These are phyloP conservation scores for Chrosomus eos DNA, from an alignment of 2,797 vertebrate species.

Conservation along the genomic window DNA sequence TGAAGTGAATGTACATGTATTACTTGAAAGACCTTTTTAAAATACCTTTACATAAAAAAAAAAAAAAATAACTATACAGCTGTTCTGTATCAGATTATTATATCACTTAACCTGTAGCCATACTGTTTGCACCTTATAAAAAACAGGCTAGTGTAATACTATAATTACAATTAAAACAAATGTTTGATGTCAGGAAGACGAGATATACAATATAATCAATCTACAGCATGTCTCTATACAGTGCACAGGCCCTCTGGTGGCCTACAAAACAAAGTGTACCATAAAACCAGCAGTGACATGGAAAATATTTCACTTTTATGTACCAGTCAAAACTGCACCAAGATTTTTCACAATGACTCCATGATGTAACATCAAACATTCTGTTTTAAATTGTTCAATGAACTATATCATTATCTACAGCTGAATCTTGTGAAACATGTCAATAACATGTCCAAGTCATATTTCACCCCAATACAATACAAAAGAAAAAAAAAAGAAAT, in stretches of 20 bases:
- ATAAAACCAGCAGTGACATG: slow-evolving; percentile 61
- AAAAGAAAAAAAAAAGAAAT: not conserved
- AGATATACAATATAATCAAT: slow-evolving; percentile 80
- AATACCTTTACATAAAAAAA: slow-evolving; percentile 68
- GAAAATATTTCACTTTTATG: not conserved
- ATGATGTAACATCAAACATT: slow-evolving; percentile 28
- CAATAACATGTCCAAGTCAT: not conserved
- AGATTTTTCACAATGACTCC: not conserved
- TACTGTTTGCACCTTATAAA: slow-evolving; percentile 52
- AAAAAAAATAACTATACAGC: slow-evolving; percentile 57
- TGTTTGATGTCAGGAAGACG: slow-evolving; percentile 74
- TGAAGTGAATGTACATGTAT: slow-evolving; percentile 60
- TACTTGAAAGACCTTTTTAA: slow-evolving; percentile 54
- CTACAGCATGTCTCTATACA: slow-evolving; percentile 80
- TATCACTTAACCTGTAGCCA: slow-evolving; percentile 43
- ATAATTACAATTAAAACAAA: slow-evolving; percentile 86
- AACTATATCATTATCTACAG: not conserved
- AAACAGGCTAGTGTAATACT: slow-evolving; percentile 81
- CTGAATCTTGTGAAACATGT: not conserved
- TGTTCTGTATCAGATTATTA: slow-evolving; percentile 58
- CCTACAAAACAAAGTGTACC: slow-evolving; percentile 67
- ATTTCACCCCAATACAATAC: not conserved
- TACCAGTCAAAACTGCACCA: not conserved
- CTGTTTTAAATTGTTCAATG: slow-evolving; percentile 15
- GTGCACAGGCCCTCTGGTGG: slow-evolving; percentile 46